Evolutionary conservation across 2,113 vertebrate species (phyloP), one percentile per base, ranked within the genome.

Genomic region (Gorsachius goisagi): DNA sequence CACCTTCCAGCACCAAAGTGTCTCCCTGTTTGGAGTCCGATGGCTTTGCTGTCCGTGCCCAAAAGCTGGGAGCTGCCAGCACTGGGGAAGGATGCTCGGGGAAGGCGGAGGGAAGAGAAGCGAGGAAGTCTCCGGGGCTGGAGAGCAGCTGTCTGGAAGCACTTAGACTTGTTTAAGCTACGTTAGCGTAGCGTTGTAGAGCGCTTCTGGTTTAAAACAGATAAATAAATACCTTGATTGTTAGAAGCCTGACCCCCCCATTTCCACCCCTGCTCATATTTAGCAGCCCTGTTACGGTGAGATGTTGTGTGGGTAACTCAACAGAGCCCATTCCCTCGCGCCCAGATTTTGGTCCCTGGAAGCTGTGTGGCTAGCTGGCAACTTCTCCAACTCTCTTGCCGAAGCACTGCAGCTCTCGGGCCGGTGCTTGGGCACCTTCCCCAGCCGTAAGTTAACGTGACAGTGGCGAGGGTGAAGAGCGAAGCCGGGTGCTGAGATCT

Each of bases 391-490:
- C 20, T 5, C 62, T 3, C 23, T 24, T 2, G 3, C 9, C 2
- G 2, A 15, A 37, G 85, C 18, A 2, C 22, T 4, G 44, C 53
- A 16, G 71, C n/a, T 10, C 64, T 27, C 5, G 0, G 39, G 71
- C 71, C 9, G 68, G 8, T 2, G 15, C 13, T 26, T 0, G 35
- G 55, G n/a, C 63, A 2, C 19, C 2, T 32, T 37, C 32, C 17
- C 21, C n/a, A 6, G 50, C 5, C 0, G 26, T 6, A 7, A 6
- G 39, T 2, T 14, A 30, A 12, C 7, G 1, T 1, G 5, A 5
- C 28, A 3, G 33, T 1, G 7, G 47, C 2, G 4, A 26, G 49
- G 64, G 27, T 28, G 30, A 30, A 28, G 56, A 37, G 62, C 18
- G 1, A 41, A 35, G 56, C 58, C 13, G 22, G 22, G 41, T 30